A percentile compares a stretch with the other conserved stretches of the same genome.
Conservation (phyloP, 2,113 vertebrate species). For the Rhegmatorhina hoffmannsi region DNA sequence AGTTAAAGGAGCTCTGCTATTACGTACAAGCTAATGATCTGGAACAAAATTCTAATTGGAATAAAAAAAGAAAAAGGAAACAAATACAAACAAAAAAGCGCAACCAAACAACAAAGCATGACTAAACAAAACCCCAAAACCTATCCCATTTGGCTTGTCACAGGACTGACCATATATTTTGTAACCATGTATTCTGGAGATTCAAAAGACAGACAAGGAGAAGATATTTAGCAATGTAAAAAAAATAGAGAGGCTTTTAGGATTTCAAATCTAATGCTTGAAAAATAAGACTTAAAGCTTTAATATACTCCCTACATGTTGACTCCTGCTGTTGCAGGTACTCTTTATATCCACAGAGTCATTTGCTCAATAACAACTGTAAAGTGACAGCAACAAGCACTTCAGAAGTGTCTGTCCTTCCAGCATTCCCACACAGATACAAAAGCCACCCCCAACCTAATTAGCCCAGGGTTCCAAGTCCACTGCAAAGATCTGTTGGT, state of each 20-base stretch:
- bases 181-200: neutral
- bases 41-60: neutral
- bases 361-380: neutral
- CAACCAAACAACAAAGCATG: neutral
- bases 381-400: neutral
- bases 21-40: neutral
- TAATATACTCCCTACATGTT: neutral
- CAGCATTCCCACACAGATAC: neutral
- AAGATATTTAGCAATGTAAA: neutral
- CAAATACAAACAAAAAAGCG: too few species aligned
- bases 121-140: neutral
- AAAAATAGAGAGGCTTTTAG: neutral
- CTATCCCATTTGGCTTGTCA: neutral
- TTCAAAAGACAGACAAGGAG: neutral
- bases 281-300: conserved; percentile 27
- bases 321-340: neutral
- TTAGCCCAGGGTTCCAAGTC: neutral
- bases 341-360: neutral
- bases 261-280: neutral
- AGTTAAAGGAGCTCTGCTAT: neutral
- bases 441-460: neutral
- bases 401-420: neutral
- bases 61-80: neutral
- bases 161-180: neutral
- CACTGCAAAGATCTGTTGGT: neutral